phyloP scores from a whole-genome alignment of 2,113 vertebrate species.

The Lycocorax pyrrhopterus region DNA sequence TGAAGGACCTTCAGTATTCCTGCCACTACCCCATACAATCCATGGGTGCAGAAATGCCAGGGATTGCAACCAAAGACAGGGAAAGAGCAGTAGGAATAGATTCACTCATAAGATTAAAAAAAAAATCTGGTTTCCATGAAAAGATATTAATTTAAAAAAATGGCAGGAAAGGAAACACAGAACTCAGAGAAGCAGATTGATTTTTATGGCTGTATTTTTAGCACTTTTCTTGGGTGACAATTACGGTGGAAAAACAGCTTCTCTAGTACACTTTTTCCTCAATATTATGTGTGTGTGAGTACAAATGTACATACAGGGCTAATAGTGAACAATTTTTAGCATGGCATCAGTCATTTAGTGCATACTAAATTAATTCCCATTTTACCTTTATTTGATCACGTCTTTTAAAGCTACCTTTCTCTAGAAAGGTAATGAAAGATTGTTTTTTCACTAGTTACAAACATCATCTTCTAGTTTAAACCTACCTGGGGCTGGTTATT shows the following conservation, averaged over 20 bases:
- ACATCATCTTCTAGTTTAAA: background rate
- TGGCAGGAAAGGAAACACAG: background rate
- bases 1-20: background rate
- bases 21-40: background rate
- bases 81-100: background rate
- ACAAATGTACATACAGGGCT: background rate
- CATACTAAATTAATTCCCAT: background rate
- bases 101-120: background rate
- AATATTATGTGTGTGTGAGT: background rate
- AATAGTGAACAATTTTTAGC: background rate
- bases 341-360: background rate
- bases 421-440: background rate
- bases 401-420: background rate
- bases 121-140: background rate
- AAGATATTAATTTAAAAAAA: background rate
- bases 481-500: background rate
- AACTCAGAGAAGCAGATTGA: background rate
- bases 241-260: background rate
- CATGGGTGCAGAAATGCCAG: background rate
- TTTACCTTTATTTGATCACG: background rate
- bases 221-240: background rate
- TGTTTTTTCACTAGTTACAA: background rate
- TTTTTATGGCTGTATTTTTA: background rate
- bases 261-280: background rate
- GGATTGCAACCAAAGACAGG: background rate